A percentile compares a stretch with the other conserved stretches of the same genome.
Evolutionary conservation across 2,797 vertebrate species (phyloP).

Genomic region (Megalops cyprinoides): DNA sequence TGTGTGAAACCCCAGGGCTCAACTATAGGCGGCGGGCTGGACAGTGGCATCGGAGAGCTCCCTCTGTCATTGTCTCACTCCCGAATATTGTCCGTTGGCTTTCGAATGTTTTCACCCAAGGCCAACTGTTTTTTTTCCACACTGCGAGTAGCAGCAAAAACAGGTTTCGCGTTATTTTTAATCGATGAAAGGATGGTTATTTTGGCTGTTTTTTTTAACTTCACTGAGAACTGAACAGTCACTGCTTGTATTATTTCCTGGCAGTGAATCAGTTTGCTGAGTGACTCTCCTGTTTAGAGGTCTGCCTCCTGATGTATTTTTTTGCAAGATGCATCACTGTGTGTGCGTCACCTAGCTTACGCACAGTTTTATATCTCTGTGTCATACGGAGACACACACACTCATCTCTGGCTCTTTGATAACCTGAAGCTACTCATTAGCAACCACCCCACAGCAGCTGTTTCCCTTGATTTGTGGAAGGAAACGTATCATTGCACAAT

Average conservation of each 20-base stretch:
- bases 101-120: too few species aligned
- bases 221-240: not conserved
- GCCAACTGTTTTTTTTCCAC: not conserved
- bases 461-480: not conserved
- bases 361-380: not conserved
- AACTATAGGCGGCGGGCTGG: too few species aligned
- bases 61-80: not conserved
- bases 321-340: too few species aligned
- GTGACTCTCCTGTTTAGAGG: not conserved
- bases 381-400: not conserved
- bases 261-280: not conserved
- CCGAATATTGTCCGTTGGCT: too few species aligned
- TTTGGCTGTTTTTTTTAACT: not conserved
- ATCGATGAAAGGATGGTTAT: not conserved
- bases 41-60: not conserved
- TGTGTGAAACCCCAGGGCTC: too few species aligned
- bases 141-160: not conserved
- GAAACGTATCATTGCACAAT: not conserved
- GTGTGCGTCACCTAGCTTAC: not conserved
- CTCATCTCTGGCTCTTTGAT: not conserved
- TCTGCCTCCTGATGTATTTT: too few species aligned
- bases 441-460: not conserved
- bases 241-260: not conserved
- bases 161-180: not conserved
- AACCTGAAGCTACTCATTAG: not conserved